Base-by-base conservation (phyloP, 1,140 invertebrate genomes). In the Andricus grossulariae region DNA sequence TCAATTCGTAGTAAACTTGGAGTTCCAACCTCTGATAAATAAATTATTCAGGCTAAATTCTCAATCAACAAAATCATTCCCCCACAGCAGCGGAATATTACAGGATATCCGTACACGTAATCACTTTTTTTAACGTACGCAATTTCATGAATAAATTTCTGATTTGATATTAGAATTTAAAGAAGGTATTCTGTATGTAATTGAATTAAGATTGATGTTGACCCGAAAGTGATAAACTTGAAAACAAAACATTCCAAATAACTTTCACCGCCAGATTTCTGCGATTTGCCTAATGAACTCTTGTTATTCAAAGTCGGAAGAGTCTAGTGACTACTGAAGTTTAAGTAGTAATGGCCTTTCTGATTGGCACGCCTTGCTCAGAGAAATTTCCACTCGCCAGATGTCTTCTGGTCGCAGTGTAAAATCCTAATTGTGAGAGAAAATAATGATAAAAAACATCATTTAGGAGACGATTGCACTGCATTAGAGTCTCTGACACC, bases 181-280 rank as follows among this genome's bases (percentile, higher is more conserved):
- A 32, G 25, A 32, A 32, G 25, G 25, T 32, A 66, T 39, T 32
- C 12, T 66, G 13, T 66, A 12, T 32, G 3, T 66, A 66, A 66
- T 16, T 39, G 16, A 16, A 66, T 6, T 5, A 39, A 5, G 57
- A 66, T 66, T 32, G 57, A 66, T 12, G 1, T 66, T 12, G 11
- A 66, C 21, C 13, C 11, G 16, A 16, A 25, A 66, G 13, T 15
- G 21, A 66, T 66, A 39, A 66, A 12, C 32, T 19, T 66, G 57
- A 39, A 66, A 66, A 66, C 57, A 66, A 66, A 66, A 66, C 57
- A 66, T 66, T 66, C 57, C 57, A 39, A n/a, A 66, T 66, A 32
- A 66, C 57, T 66, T 66, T 66, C 57, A 66, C 57, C n/a, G 25
- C 57, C 25, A 66, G 57, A 66, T 66, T 66, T 39, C 12, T 16